Conservation (phyloP, 2,797 vertebrate genomes). For the Hephaestus fuliginosus region DNA sequence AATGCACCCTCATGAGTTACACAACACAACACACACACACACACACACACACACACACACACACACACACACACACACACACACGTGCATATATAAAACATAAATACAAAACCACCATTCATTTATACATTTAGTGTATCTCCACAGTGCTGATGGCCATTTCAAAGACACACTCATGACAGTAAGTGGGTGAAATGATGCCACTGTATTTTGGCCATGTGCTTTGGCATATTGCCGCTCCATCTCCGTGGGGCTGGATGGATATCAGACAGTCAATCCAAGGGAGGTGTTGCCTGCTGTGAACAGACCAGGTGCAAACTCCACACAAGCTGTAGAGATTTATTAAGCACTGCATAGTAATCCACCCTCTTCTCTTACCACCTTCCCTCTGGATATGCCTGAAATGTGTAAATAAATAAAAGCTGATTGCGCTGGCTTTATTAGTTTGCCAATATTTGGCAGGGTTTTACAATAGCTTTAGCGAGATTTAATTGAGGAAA, state of each 20-base stretch:
- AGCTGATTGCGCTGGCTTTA: constrained; percentile 32
- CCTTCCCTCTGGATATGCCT: constrained; percentile 19
- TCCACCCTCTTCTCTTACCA: constrained; percentile 22
- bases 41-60: not conserved
- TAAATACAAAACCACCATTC: not conserved
- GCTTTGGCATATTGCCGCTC: constrained; percentile 57
- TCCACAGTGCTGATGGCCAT: not conserved
- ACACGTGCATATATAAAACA: not conserved
- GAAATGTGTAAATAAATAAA: constrained; percentile 53
- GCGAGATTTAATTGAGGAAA: constrained; percentile 33
- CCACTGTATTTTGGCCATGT: constrained; percentile 53
- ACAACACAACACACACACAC: not conserved
- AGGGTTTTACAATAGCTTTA: constrained; percentile 29
- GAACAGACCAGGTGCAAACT: constrained; percentile 77
- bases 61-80: not conserved
- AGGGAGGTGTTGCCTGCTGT: constrained; percentile 72
- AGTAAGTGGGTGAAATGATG: constrained; percentile 26
- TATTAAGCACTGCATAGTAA: constrained; percentile 61
- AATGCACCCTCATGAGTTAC: not conserved
- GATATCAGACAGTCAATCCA: constrained; percentile 66
- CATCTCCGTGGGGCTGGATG: constrained; percentile 58
- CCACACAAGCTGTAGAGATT: constrained; percentile 67
- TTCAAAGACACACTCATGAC: constrained; percentile 12
- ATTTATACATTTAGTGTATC: not conserved
- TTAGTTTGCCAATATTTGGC: constrained; percentile 33